These are phyloP conservation scores for Chymomyza costata DNA, from an alignment of 1,140 invertebrate species.

Conservation along the genomic window DNA sequence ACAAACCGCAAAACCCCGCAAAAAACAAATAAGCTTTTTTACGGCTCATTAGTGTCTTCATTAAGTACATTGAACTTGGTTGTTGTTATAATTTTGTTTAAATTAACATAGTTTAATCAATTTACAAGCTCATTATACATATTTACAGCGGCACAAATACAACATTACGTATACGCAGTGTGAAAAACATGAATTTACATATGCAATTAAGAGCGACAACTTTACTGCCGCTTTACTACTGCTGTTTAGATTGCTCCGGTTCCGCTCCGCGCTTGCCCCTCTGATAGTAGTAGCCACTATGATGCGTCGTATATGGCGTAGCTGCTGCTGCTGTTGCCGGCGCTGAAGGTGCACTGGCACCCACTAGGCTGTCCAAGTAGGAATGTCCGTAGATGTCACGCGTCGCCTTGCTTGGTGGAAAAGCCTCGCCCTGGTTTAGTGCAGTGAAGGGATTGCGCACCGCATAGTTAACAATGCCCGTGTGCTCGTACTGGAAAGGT, in stretches of 20 bases:
- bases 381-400: constrained; percentile 52
- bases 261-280: constrained; percentile 14
- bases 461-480: constrained; percentile 49
- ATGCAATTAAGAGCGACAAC: not conserved
- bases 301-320: constrained; percentile 26
- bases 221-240: constrained; percentile 2
- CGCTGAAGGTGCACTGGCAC: constrained; percentile 17
- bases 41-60: too few relatives aligned
- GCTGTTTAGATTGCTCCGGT: not conserved
- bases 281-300: constrained; percentile 53
- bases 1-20: too few relatives aligned
- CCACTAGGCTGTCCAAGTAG: constrained; percentile 55
- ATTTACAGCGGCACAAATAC: constrained; percentile 28
- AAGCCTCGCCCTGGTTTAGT: constrained; percentile 66
- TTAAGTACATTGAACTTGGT: too few relatives aligned
- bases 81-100: too few relatives aligned
- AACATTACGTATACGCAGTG: constrained; percentile 25
- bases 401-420: constrained; percentile 58
- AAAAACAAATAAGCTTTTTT: too few relatives aligned
- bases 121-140: constrained; percentile 32
- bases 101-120: constrained; percentile 41
- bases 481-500: constrained; percentile 55
- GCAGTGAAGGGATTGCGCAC: constrained; percentile 63
- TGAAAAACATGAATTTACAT: constrained; percentile 1
- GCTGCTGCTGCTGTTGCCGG: constrained; percentile 11